Conservation (phyloP, 1,140 invertebrate genomes). For the Battus philenor region DNA sequence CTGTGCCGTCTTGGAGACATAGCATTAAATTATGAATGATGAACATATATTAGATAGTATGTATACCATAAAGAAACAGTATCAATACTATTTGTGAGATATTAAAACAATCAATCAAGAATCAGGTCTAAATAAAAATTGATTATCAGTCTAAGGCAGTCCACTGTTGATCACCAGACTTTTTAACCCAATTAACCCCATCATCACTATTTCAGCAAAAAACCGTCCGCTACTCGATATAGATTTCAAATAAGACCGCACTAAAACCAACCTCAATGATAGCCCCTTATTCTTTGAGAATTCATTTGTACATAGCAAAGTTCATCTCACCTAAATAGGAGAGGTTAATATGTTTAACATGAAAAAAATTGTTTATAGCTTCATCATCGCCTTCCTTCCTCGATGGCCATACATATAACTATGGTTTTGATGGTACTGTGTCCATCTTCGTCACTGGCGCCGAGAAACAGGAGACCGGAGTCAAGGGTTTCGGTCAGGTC, state of each 20-base stretch:
- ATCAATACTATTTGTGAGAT: too few relatives aligned
- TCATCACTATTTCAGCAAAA: not conserved
- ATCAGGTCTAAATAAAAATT: too few relatives aligned
- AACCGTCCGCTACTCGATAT: not conserved
- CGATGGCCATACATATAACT: conserved; percentile 60
- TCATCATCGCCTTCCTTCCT: conserved; percentile 39
- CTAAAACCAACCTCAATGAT: not conserved
- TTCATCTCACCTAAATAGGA: not conserved
- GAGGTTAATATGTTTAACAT: conserved; percentile 1
- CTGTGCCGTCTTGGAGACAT: too few relatives aligned
- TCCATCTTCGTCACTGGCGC: conserved; percentile 56
- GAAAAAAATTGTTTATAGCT: conserved; percentile 24
- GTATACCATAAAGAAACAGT: too few relatives aligned
- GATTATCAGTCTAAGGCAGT: too few relatives aligned
- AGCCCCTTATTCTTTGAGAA: too few relatives aligned
- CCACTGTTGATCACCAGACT: too few relatives aligned
- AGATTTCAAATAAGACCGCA: not conserved
- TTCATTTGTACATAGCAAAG: not conserved
- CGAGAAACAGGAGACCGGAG: conserved; percentile 69
- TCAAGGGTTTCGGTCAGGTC: conserved; percentile 73
- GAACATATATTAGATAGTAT: too few relatives aligned
- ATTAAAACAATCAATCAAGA: too few relatives aligned
- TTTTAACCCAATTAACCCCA: not conserved
- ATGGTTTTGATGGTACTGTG: conserved; percentile 61
- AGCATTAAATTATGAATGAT: too few relatives aligned